These are phyloP conservation scores for Lithophane semibrunnea DNA, from an alignment of 2,888 invertebrate genomes.

Conservation along the genomic window DNA sequence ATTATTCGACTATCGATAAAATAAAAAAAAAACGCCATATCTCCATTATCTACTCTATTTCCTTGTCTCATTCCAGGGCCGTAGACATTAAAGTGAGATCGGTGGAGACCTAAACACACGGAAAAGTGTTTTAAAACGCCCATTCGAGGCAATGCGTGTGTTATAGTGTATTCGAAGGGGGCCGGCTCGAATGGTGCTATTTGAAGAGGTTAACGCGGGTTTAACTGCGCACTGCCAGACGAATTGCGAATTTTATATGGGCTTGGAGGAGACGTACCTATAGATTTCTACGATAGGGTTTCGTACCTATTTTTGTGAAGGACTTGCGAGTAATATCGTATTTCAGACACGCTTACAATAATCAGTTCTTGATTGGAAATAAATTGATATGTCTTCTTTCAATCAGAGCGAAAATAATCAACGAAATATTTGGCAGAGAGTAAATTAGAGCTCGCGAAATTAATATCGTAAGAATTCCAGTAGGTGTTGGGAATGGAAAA, in stretches of 20 bases:
- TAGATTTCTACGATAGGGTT: background rate
- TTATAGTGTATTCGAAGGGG: slow-evolving; percentile 72
- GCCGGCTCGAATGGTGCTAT: slow-evolving; percentile 65
- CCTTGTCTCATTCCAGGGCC: slow-evolving; percentile 54
- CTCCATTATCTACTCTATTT: slow-evolving; percentile 43
- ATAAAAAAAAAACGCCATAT: background rate
- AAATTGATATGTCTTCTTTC: slow-evolving; percentile 46
- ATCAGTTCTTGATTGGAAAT: slow-evolving; percentile 38
- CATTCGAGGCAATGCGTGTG: slow-evolving; percentile 76
- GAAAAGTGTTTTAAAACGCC: slow-evolving; percentile 83
- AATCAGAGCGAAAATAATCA: slow-evolving; percentile 34
- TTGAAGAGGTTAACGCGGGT: slow-evolving; percentile 70
- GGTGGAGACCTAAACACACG: slow-evolving; percentile 79
- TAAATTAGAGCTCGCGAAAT: slow-evolving; percentile 20
- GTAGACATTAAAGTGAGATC: slow-evolving; percentile 68
- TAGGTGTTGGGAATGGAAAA: background rate
- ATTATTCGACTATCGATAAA: slow-evolving; percentile 43
- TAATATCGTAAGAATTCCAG: background rate
- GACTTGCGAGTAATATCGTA: slow-evolving; percentile 2
- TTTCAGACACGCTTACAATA: slow-evolving; percentile 28
- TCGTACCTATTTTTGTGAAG: background rate
- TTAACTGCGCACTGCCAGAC: slow-evolving; percentile 63
- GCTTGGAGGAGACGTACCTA: slow-evolving; percentile 14
- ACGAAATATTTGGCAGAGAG: slow-evolving; percentile 18
- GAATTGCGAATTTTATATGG: slow-evolving; percentile 63